Evolutionary conservation across 2,888 invertebrate genomes (phyloP), one percentile per base, ranked within the genome.

Genomic region (Oxytorus armatus): DNA sequence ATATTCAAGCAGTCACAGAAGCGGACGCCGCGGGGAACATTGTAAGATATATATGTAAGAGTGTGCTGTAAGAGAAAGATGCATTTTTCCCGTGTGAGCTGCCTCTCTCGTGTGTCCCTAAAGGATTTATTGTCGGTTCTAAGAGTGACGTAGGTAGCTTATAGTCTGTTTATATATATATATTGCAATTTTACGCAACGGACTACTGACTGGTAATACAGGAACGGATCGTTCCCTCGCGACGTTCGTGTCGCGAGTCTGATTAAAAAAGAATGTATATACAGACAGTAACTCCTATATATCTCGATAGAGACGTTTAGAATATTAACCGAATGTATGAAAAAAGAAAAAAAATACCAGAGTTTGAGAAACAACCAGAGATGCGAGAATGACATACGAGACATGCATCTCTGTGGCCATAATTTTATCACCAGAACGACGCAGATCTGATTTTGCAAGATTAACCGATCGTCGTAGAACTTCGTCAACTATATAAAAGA

Each of bases 41-140:
- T 51, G 63, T 51, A 42, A 10, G 5, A 53, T 18, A 25, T 39
- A 53, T 10, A 42, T 47, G 33, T 25, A 53, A 7, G 16, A 21
- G n/a, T 25, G 29, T 44, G 36, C 18, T 18, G 25, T 49, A 47
- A 21, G 16, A 29, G 55, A 33, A 23, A 42, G 53, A 66, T 51
- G 23, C 59, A 79, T 72, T 80, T 76, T 53, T 51, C 44, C 53
- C 42, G 57, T 53, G 63, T 39, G 72, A 47, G 74, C 68, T 68
- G 11, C 47, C 25, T 68, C 68, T 16, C n/a, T 47, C 61, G 55
- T 33, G 69, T 69, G 63, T 80, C 77, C 63, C 63, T 55, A 61
- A 73, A 77, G 49, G 77, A 80, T 80, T 80, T 80, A 80, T 80
- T 47, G 80, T 68, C 69, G 77, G 33, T 42, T 69, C 49, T 55